Base-by-base conservation (phyloP, 2,888 invertebrate species). In the Cheilosia variabilis region DNA sequence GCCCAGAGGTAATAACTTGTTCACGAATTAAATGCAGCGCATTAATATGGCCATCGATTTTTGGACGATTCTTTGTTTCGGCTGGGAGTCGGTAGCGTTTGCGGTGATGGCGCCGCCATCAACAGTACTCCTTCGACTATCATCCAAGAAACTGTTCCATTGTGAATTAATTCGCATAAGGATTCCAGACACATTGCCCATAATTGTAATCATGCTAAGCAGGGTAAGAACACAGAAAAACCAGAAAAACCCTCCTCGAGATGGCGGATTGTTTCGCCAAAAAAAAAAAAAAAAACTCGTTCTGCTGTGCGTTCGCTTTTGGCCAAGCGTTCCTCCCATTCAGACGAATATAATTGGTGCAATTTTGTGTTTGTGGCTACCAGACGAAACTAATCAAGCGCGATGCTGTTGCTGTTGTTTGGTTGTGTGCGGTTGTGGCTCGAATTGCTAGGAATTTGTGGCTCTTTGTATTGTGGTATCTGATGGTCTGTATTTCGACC, bases 321-420 rank as follows among this genome's bases (percentile, higher is more conserved):
- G 72, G 24, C 47, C 60, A 37, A 57, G 76, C 80, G 81, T 71
- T 71, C 68, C 47, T 68, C 43, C 76, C 80, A 71, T 81, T 86
- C 72, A 86, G 86, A 86, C 86, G 81, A 81, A 76, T 86, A 86
- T 86, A 86, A 86, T 86, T 86, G 80, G 80, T 81, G 86, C 72
- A 72, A 81, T 86, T 86, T 19, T 77, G 50, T 77, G 86, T 72
- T 80, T 71, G 76, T 86, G 72, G 76, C 86, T 68, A 72, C 68
- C 86, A 86, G 86, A 81, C 81, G 68, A 81, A 86, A 81, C 86
- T 81, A 86, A 86, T 81, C 81, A 81, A 81, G 58, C 76, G 68
- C 76, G 68, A 19, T 52, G 57, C 66, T 75, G 55, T 19, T 76
- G 50, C 41, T 79, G 55, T 52, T 80, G 63, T 31, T 62, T 43